Base-by-base conservation (phyloP, 2,797 vertebrate species). In the Streptopelia turtur region DNA sequence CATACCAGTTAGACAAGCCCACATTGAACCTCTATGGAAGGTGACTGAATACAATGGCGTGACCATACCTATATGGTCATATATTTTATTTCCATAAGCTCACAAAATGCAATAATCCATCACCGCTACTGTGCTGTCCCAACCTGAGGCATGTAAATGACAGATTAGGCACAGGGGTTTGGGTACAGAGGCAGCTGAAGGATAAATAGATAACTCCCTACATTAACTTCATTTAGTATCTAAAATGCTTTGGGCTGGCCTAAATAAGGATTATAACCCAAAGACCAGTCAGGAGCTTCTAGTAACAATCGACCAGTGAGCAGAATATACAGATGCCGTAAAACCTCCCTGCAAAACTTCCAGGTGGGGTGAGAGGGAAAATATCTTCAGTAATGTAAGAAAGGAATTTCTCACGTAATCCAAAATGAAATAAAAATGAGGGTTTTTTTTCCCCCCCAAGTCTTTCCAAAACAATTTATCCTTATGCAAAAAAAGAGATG, bases 241-340 rank as follows among this genome's bases (percentile, higher is more conserved):
- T 63, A 74, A 64, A 25, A 33, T 6, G 28, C 16, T 14, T 83
- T 63, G 57, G 14, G 41, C 30, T 70, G 81, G 49, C 5, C n/a
- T 55, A 79, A 49, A 63, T 49, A 85, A 27, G 22, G 18, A n/a
- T 21, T 24, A 64, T 23, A 45, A 63, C 6, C 41, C 64, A 21
- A 87, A 93, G 93, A 87, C 83, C 87, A 96, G 68, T 37, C 56
- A 74, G 84, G 69, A 93, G 37, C 53, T 66, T 68, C 53, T 25
- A 60, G 60, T 2, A 2, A 41, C 27, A 43, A 43, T 9, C 3
- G 0, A 23, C 59, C 69, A 60, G 35, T 28, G 49, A 59, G 39
- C 65, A 79, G 35, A 75, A 59, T 16, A 30, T 10, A 45, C 13
- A 9, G 43, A 43, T 6, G 14, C 57, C 61, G 65, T 20, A 23